These are phyloP conservation scores for Cryptoblepharus egeriae DNA, from an alignment of 2,797 vertebrate species.

Conservation along the genomic window DNA sequence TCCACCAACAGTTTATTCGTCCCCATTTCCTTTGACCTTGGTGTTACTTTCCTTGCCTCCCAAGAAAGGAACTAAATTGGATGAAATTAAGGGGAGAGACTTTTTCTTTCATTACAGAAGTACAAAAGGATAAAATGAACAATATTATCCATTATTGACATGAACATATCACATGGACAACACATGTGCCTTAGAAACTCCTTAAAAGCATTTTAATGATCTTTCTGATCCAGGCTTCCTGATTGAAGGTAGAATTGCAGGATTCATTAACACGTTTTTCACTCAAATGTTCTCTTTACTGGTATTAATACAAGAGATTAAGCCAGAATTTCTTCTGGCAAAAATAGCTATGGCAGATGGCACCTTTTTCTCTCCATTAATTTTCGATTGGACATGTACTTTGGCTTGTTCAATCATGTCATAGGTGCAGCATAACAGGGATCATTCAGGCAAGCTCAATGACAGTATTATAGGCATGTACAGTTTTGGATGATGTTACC, in stretches of 20 bases:
- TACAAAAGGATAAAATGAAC: background rate
- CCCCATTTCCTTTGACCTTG: background rate
- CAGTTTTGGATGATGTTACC: slow-evolving; percentile 36
- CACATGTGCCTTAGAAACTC: slow-evolving; percentile 11
- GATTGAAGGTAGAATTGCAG: slow-evolving; percentile 52
- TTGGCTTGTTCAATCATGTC: slow-evolving; percentile 74
- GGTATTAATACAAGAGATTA: slow-evolving; percentile 72
- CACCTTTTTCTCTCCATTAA: slow-evolving; percentile 74
- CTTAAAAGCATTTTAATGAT: slow-evolving; percentile 34
- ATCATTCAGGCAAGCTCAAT: slow-evolving; percentile 59
- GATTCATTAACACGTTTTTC: slow-evolving; percentile 70
- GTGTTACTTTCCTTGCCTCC: background rate
- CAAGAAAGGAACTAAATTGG: background rate
- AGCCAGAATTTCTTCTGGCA: slow-evolving; percentile 69
- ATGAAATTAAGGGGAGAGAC: background rate
- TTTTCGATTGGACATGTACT: slow-evolving; percentile 73
- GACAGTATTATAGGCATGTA: slow-evolving; percentile 24
- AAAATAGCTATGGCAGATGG: slow-evolving; percentile 73
- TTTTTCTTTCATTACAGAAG: background rate
- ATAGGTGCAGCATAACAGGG: slow-evolving; percentile 66
- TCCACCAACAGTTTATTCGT: fast-evolving
- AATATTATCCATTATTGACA: too few species aligned
- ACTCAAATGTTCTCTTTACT: slow-evolving; percentile 62
- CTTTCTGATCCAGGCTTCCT: slow-evolving; percentile 36
- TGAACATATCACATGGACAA: too few species aligned